Evolutionary conservation across 2,113 vertebrate species (phyloP).

Genomic region (Callospermophilus lateralis): DNA sequence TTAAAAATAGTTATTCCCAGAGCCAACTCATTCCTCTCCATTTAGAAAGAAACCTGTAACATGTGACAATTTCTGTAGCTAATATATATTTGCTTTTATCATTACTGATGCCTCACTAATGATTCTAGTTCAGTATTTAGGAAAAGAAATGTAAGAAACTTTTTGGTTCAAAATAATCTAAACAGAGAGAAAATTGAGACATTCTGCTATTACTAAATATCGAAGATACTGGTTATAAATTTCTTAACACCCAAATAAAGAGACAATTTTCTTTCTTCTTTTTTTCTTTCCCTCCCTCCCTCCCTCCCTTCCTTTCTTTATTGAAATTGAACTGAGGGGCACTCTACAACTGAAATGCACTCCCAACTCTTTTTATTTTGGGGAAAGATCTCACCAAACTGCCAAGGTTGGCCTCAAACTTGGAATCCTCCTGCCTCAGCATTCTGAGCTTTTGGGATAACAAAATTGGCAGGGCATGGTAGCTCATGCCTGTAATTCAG

Average conservation of each 20-base stretch:
- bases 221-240: background rate
- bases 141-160: slow-evolving; percentile 13
- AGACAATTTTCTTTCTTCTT: background rate
- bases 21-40: background rate
- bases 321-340: too few relatives aligned
- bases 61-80: background rate
- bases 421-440: too few relatives aligned
- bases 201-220: background rate
- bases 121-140: slow-evolving; percentile 41
- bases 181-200: background rate
- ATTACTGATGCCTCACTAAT: slow-evolving; percentile 9
- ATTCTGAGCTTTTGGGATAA: too few relatives aligned
- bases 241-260: slow-evolving; percentile 32
- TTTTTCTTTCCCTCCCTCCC: too few relatives aligned
- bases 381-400: too few relatives aligned
- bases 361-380: too few relatives aligned
- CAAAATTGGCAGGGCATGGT: too few relatives aligned
- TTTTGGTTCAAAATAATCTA: slow-evolving; percentile 7
- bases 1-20: background rate
- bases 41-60: background rate
- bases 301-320: too few relatives aligned
- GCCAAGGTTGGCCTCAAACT: too few relatives aligned
- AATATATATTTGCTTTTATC: background rate
- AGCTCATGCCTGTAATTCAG: too few relatives aligned
- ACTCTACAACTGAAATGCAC: too few relatives aligned